Conservation (phyloP, 2,113 vertebrate species). For the Cichladusa arquata region DNA sequence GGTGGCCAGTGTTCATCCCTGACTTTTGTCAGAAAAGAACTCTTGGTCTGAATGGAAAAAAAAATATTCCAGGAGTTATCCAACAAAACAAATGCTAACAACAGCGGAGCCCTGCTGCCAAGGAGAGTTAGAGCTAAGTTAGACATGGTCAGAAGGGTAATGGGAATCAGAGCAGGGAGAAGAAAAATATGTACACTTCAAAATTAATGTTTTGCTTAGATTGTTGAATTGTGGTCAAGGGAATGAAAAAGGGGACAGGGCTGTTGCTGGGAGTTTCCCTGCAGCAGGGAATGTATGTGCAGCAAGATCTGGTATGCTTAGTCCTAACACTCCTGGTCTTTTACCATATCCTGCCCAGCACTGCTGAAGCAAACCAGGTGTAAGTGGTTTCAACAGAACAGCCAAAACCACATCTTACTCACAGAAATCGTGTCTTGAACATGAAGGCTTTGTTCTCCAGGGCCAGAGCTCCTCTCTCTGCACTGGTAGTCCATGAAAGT, state of each 20-base stretch:
- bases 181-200: background rate
- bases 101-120: background rate
- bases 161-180: background rate
- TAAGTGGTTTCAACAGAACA: constrained; percentile 74
- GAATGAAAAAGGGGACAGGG: constrained; percentile 8
- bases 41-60: background rate
- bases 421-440: constrained; percentile 69
- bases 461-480: constrained; percentile 49
- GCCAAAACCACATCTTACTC: constrained; percentile 78
- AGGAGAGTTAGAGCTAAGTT: background rate
- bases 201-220: constrained; percentile 68
- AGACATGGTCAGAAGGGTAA: background rate
- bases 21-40: background rate
- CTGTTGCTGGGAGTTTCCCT: constrained; percentile 5
- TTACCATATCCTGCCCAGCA: constrained; percentile 69
- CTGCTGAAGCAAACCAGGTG: constrained; percentile 75
- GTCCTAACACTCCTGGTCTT: constrained; percentile 54
- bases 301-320: constrained; percentile 71
- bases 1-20: rapidly evolving
- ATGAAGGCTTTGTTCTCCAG: constrained; percentile 59
- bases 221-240: constrained; percentile 40
- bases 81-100: rapidly evolving
- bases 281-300: background rate
- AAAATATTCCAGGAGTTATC: background rate
- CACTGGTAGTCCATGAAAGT: constrained; percentile 44